phyloP scores from a whole-genome alignment of 2,113 vertebrate genomes.

The Lamprotornis superbus region DNA sequence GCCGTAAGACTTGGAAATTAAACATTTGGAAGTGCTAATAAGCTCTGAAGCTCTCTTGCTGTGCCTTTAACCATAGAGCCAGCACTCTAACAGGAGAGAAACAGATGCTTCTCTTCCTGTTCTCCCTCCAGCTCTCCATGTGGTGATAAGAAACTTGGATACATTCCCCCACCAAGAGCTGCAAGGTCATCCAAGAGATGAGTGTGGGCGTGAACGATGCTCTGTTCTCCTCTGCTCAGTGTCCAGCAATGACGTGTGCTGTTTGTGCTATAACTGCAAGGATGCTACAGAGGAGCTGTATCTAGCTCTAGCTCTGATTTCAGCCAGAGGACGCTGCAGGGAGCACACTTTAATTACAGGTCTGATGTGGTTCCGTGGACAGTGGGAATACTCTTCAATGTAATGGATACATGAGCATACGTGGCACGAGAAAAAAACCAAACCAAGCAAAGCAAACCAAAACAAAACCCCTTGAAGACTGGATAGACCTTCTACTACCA shows the following conservation, averaged over 20 bases:
- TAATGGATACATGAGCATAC: neutral
- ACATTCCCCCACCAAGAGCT: neutral
- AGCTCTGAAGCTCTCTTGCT: neutral
- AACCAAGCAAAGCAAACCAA: neutral
- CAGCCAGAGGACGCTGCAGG: neutral
- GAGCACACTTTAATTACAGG: neutral
- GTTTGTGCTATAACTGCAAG: neutral
- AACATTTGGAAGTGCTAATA: neutral
- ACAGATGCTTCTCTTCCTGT: slow-evolving; percentile 2
- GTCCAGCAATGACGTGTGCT: neutral
- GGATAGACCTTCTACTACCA: neutral
- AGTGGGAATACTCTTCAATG: neutral
- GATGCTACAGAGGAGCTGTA: neutral
- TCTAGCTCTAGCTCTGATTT: neutral
- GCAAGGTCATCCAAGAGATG: neutral
- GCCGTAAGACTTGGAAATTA: neutral
- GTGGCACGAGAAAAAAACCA: neutral
- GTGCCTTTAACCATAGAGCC: neutral
- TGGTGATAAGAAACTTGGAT: slow-evolving; percentile 5
- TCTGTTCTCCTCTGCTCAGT: neutral
- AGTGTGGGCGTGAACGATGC: neutral
- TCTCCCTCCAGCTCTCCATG: neutral
- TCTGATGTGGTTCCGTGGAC: neutral
- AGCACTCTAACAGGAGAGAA: neutral
- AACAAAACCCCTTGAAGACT: neutral